phyloP scores from a whole-genome alignment of 2,888 invertebrate genomes.

The Lithophane leautieri region DNA sequence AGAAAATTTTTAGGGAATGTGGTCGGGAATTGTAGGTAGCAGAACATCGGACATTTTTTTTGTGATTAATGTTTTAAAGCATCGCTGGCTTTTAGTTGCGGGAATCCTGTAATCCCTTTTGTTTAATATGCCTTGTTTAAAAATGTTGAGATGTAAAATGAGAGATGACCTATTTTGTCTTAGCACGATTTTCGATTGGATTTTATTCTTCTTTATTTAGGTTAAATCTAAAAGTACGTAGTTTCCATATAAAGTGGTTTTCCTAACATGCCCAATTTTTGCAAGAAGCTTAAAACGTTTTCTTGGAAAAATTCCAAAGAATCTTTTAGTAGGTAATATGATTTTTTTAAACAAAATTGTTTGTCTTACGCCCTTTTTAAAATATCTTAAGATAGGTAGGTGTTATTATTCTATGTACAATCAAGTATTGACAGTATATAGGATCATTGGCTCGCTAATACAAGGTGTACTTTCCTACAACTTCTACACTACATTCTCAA shows the following conservation, averaged over 20 bases:
- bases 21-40: conserved; percentile 25
- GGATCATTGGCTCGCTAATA: background rate
- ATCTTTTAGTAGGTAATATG: conserved; percentile 2
- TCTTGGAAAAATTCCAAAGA: conserved; percentile 42
- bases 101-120: conserved; percentile 52
- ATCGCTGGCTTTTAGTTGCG: conserved; percentile 32
- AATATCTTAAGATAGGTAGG: background rate
- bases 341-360: conserved; percentile 15
- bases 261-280: background rate
- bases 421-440: background rate
- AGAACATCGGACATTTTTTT: conserved; percentile 46
- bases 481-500: background rate
- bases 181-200: background rate
- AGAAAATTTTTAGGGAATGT: conserved; percentile 22
- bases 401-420: background rate
- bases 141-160: conserved; percentile 52
- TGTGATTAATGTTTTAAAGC: conserved; percentile 60
- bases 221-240: conserved; percentile 16
- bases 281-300: conserved; percentile 16
- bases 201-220: conserved; percentile 4
- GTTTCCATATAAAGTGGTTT: conserved; percentile 36
- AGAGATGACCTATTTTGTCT: background rate
- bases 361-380: background rate
- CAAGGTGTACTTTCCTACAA: background rate
- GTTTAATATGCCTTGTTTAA: conserved; percentile 59